Base-by-base conservation (phyloP, 2,888 invertebrate species). In the Agonopterix alstromeriana region DNA sequence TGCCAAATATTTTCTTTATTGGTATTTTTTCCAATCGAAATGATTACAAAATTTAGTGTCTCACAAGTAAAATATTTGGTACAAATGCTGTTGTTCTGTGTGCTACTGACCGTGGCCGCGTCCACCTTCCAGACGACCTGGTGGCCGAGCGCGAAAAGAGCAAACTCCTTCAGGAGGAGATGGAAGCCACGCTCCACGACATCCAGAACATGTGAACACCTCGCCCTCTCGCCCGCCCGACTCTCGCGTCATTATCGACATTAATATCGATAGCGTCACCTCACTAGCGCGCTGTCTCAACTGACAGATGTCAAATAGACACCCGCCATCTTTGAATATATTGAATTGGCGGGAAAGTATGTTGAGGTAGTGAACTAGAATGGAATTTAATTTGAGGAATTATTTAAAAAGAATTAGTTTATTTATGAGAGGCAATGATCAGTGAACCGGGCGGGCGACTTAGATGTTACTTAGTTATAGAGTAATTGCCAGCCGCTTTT, bases 101-200 rank as follows among this genome's bases (percentile, higher is more conserved):
- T 72, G 76, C 66, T 70, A 82, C 78, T 86, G 71, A 85, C 83
- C 70, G 79, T 77, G 85, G 85, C 76, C 81, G 68, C 84, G 77
- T 77, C 75, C 73, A 65, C 76, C 87, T 90, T 93, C 82, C 94
- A 98, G 98, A 98, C 93, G 97, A 97, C 90, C 94, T 98, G 89
- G 92, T 97, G 89, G 92, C 93, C 84, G 97, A 97, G 91, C 96
- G 95, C 90, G 95, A 95, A 91, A 97, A 97, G 93, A 97, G 96
- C 93, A 97, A 96, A 92, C 91, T 95, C 87, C 94, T 98, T 87
- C 95, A 97, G 90, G 97, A 97, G 89, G 99, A 99, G 90, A 97
- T 99, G 96, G 98, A 99, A 91, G 94, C 97, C 82, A 97, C 98
- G 81, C 94, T 98, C 92, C 97, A 97, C 93, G 98, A 98, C 92